phyloP scores from a whole-genome alignment of 2,888 invertebrate species.

The Scaptomyza flava region DNA sequence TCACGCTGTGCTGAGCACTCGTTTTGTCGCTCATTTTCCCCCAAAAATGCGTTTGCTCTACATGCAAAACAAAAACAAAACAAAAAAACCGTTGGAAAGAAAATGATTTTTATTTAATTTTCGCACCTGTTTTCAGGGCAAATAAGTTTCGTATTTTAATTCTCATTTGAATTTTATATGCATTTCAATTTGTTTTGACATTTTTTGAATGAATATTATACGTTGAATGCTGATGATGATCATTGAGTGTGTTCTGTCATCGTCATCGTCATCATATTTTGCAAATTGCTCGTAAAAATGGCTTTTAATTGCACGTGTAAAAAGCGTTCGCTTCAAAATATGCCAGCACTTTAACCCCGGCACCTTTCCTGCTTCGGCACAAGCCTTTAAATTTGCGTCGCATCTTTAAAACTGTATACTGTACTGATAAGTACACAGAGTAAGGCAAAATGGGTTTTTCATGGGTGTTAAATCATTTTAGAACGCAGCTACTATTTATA shows the following conservation, averaged over 20 bases:
- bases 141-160: constrained; percentile 62
- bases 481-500: constrained; percentile 18
- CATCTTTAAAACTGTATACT: constrained; percentile 40
- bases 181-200: constrained; percentile 67
- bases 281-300: constrained; percentile 75
- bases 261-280: constrained; percentile 61
- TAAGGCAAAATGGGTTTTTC: constrained; percentile 28
- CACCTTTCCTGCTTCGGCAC: background rate
- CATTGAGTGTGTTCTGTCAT: constrained; percentile 46
- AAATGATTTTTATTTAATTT: constrained; percentile 71
- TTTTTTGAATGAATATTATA: constrained; percentile 22
- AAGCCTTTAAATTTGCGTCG: constrained; percentile 6
- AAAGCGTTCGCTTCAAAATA: constrained; percentile 61
- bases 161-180: constrained; percentile 67
- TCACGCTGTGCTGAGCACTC: constrained; percentile 26
- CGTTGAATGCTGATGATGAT: constrained; percentile 26
- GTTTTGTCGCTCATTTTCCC: constrained; percentile 16
- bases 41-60: constrained; percentile 1
- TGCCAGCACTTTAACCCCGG: constrained; percentile 38
- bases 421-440: constrained; percentile 39
- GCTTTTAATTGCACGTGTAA: constrained; percentile 74
- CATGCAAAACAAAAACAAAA: background rate
- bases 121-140: constrained; percentile 60
- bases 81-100: too few species aligned
- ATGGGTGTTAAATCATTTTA: constrained; percentile 49